Evolutionary conservation across 64 coral and sea anemone genomes (phyloP).

Genomic region (Montipora foliosa): DNA sequence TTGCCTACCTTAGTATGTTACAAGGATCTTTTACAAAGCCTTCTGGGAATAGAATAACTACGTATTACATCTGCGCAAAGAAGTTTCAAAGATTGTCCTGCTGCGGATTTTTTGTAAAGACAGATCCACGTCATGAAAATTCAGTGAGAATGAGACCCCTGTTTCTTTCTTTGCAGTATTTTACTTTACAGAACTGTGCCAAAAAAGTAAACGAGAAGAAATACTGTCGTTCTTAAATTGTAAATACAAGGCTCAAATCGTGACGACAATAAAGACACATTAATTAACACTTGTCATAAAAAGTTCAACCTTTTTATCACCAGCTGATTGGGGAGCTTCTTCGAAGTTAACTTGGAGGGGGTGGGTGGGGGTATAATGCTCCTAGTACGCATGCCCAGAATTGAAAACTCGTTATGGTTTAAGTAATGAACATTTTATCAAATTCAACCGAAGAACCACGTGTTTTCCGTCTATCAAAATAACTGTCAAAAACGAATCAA

Average conservation of each 20-base stretch:
- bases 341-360: no score
- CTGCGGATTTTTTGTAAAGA: neutral
- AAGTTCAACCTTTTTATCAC: neutral
- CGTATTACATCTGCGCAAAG: no score
- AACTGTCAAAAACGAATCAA: no score
- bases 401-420: no score
- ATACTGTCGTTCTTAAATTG: neutral
- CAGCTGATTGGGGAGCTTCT: no score
- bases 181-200: neutral
- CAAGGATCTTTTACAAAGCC: conserved; percentile 82
- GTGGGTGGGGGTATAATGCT: no score
- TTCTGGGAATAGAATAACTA: conserved; percentile 60
- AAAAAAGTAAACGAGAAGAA: neutral
- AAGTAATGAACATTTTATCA: no score
- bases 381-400: no score
- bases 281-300: neutral
- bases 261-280: neutral
- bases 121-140: neutral
- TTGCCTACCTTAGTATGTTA: conserved; percentile 79
- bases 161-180: neutral
- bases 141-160: neutral
- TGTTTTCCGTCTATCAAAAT: no score
- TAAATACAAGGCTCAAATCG: neutral
- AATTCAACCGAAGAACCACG: no score
- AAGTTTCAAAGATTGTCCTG: neutral